Base-by-base conservation (phyloP, 2,888 invertebrate genomes). In the Sarcophaga rosellei region DNA sequence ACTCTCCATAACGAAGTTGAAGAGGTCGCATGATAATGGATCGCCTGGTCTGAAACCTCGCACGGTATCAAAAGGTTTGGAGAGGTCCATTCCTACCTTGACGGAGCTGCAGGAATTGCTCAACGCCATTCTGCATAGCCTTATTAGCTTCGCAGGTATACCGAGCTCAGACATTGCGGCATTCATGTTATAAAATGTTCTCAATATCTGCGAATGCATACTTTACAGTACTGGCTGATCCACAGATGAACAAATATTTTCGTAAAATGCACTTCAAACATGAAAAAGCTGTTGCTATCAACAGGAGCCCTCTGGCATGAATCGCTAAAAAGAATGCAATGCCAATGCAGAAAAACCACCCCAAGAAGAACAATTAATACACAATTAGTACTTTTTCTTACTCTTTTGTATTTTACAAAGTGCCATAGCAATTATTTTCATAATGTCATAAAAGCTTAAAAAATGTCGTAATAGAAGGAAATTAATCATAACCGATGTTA, bases 401-500 rank as follows among this genome's bases (percentile, higher is more conserved):
- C 44, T 62, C 44, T 69, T 81, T 53, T 53, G 4, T 53, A 17
- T 53, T 12, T 53, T 69, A 74, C 17, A 57, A 69, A 75, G 53
- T 4, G 15, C 12, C 12, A 81, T 53, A 35, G n/a, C 61, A 69
- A 69, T 69, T 62, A 75, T 74, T 73, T 57, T 74, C 53, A 68
- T 75, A 68, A 68, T 69, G 45, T 1, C 61, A 81, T 57, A 75
- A 57, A 53, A 59, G 53, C 53, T 70, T 76, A 57, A 57, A 76
- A 59, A 70, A 76, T 59, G 17, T 53, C 53, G 25, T 62, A 68
- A 62, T 76, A 57, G 23, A 35, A 63, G 57, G 63, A 76, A 70
- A 81, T 81, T 63, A 65, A 63, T 81, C 69, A 81, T 76, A 81
- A 70, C 53, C 69, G 69, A 62, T 70, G 69, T 81, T 76, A 75